Evolutionary conservation across 1,140 invertebrate species (phyloP).

Genomic region (Gonioctena quinquepunctata): DNA sequence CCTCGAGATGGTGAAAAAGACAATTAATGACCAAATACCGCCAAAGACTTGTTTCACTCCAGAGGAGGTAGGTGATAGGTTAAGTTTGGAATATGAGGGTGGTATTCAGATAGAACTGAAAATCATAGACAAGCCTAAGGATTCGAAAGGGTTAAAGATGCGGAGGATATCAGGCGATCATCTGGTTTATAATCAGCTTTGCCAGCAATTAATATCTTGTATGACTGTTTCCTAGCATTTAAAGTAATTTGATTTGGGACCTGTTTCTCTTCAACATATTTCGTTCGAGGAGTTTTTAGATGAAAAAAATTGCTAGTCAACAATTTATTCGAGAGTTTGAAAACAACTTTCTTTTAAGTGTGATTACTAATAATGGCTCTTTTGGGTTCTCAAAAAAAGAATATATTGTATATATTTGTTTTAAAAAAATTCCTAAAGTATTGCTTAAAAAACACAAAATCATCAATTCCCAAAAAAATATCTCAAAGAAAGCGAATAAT

Average conservation of each 20-base stretch:
- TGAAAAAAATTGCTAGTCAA: too few species aligned
- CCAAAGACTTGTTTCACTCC: conserved; percentile 69
- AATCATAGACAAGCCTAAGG: conserved; percentile 73
- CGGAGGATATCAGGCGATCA: conserved; percentile 89
- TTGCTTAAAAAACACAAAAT: too few species aligned
- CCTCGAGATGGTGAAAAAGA: conserved; percentile 78
- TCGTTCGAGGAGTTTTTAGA: too few species aligned
- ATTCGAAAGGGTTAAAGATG: conserved; percentile 84
- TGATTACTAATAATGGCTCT: too few species aligned
- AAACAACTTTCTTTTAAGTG: too few species aligned
- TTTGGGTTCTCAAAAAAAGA: too few species aligned
- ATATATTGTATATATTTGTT: too few species aligned
- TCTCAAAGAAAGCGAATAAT: too few species aligned
- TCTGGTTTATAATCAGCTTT: conserved; percentile 86
- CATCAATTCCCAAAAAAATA: too few species aligned
- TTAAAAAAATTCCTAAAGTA: too few species aligned
- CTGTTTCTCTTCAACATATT: too few species aligned
- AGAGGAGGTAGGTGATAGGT: conserved; percentile 52
- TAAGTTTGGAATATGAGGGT: conserved; percentile 75
- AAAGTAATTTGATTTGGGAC: conserved; percentile 11
- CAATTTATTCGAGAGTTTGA: too few species aligned
- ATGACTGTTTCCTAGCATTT: conserved; percentile 72
- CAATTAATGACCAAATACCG: conserved; percentile 76
- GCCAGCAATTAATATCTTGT: conserved; percentile 87
- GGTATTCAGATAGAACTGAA: conserved; percentile 87